phyloP scores from a whole-genome alignment of 2,113 vertebrate species.

The Tichodroma muraria region DNA sequence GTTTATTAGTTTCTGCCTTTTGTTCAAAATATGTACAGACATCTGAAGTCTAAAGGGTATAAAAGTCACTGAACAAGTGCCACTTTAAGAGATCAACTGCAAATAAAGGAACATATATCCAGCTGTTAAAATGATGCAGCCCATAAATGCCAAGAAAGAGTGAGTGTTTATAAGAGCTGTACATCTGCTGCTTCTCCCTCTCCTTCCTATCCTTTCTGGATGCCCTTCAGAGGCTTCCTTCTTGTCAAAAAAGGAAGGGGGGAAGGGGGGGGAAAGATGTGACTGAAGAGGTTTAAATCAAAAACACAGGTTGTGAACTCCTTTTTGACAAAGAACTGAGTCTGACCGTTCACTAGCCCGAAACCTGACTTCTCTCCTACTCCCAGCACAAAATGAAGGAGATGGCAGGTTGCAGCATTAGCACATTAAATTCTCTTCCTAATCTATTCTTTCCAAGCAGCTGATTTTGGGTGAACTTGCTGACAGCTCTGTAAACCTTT shows the following conservation, averaged over 20 bases:
- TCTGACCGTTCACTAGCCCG: not conserved
- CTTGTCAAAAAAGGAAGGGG: not conserved
- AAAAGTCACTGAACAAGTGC: not conserved
- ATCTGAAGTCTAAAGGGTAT: not conserved
- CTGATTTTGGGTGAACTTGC: not conserved
- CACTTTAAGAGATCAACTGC: not conserved
- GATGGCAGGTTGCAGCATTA: not conserved
- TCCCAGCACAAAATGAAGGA: not conserved
- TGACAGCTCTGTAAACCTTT: conserved; percentile 2
- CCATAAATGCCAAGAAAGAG: not conserved
- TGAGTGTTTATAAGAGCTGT: not conserved
- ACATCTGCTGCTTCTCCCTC: not conserved
- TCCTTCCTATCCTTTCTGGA: not conserved
- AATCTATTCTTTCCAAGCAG: not conserved
- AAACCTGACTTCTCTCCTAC: not conserved
- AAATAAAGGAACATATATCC: not conserved
- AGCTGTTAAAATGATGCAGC: not conserved
- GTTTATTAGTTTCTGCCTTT: not conserved
- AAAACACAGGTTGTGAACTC: not conserved
- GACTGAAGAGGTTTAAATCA: not conserved
- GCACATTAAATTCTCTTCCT: not conserved
- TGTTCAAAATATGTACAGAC: not conserved
- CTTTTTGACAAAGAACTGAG: not conserved
- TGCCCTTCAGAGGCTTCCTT: not conserved
- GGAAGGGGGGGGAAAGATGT: accelerated